A percentile compares a stretch with the other conserved stretches of the same genome.
Conservation (phyloP, 2,113 vertebrate genomes). For the Oplegnathus fasciatus region DNA sequence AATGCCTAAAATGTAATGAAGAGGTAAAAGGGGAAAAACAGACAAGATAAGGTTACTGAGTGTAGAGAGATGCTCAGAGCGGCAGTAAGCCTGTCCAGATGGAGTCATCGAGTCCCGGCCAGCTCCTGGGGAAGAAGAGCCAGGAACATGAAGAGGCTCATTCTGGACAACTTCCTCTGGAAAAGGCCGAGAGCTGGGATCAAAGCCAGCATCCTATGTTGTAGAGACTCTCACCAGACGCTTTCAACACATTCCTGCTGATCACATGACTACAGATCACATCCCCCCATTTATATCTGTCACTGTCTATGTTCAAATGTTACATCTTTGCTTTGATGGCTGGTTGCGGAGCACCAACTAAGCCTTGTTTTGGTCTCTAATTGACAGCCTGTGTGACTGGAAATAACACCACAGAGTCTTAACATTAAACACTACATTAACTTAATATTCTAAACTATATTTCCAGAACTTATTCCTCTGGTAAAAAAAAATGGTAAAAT, state of each 20-base stretch:
- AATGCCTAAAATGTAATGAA: neutral
- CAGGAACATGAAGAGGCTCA: slow-evolving; percentile 57
- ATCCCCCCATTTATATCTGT: neutral
- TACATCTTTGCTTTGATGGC: neutral
- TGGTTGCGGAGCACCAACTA: neutral
- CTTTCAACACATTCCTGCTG: slow-evolving; percentile 9
- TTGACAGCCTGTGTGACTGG: neutral
- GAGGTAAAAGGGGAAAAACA: neutral
- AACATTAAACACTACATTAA: neutral
- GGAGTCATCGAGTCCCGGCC: slow-evolving; percentile 35
- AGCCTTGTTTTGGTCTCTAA: neutral
- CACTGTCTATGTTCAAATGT: neutral
- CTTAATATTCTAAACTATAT: neutral
- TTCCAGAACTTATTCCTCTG: neutral
- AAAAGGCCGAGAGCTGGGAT: slow-evolving; percentile 48
- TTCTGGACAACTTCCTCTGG: slow-evolving; percentile 57
- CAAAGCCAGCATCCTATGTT: slow-evolving; percentile 32
- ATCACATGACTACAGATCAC: slow-evolving; percentile 17
- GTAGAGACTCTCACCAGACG: slow-evolving; percentile 14
- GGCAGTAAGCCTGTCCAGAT: slow-evolving; percentile 48
- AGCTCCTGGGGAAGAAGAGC: slow-evolving; percentile 43
- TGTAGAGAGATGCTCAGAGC: neutral
- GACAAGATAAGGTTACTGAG: neutral
- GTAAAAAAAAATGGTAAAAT: neutral
- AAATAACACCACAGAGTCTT: slow-evolving; percentile 3